These are phyloP conservation scores for Cladorhizidae sp. DNA, from an alignment of 37 sponge, comb jelly and placozoan genomes.

Conservation along the genomic window DNA sequence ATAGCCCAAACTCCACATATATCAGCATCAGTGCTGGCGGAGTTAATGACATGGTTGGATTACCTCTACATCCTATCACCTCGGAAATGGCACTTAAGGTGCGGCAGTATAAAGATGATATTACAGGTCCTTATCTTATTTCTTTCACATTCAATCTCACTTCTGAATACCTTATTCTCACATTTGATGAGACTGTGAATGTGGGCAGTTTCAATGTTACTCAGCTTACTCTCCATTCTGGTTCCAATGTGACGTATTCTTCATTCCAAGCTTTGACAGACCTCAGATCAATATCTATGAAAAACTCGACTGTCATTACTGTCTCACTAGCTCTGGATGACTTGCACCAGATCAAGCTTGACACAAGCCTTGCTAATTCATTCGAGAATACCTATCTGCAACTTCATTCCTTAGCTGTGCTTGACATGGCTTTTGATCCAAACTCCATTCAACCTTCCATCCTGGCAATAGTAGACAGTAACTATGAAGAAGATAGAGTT, in stretches of 20 bases:
- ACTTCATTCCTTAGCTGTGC: constrained; percentile 35
- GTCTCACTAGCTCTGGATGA: constrained; percentile 75
- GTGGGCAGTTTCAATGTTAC: constrained; percentile 66
- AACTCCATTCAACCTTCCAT: constrained; percentile 42
- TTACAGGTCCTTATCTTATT: constrained; percentile 47
- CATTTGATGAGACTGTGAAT: constrained; percentile 89
- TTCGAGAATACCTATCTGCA: constrained; percentile 57
- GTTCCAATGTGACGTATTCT: constrained; percentile 13
- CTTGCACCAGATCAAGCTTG: constrained; percentile 82
- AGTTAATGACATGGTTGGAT: constrained; percentile 73
- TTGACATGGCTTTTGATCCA: constrained; percentile 75
- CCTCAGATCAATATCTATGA: constrained; percentile 26
- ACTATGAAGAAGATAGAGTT: constrained; percentile 47
- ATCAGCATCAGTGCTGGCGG: constrained; percentile 46
- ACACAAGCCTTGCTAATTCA: constrained; percentile 64
- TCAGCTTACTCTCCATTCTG: constrained; percentile 53
- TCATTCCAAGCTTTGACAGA: constrained; percentile 37
- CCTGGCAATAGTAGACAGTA: background rate
- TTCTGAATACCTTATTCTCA: constrained; percentile 70
- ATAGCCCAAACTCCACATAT: constrained; percentile 55
- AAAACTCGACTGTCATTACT: constrained; percentile 65
- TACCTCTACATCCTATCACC: constrained; percentile 43
- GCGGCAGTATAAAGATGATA: constrained; percentile 45
- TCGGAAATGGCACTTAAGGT: constrained; percentile 32
- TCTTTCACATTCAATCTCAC: constrained; percentile 75